Base-by-base conservation (phyloP, 2,888 invertebrate genomes). In the Meganola albula region DNA sequence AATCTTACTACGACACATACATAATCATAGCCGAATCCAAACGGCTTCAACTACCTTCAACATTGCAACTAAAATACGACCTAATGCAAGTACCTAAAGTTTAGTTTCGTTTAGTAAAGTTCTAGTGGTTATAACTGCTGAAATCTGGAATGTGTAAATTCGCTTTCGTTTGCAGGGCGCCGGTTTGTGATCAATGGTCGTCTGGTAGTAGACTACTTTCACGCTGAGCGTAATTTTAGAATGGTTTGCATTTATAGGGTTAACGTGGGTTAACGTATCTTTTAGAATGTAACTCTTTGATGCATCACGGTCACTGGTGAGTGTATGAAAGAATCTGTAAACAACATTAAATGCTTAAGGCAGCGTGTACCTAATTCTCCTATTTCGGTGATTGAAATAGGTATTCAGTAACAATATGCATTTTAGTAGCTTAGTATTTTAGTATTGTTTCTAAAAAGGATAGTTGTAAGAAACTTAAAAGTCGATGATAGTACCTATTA, bases 151-250 rank as follows among this genome's bases (percentile, higher is more conserved):
- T n/a, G 20, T 20, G 8, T 45, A 45, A 69, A 60, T 71, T 83
- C 82, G 60, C 82, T 82, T 82, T 82, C 83, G 76, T 74, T 79
- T 70, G 75, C 69, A 58, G 55, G 58, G 47, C 50, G 60, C 61
- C 62, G 62, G 53, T n/a, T 20, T n/a, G 8, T 75, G 79, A 80
- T 82, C 82, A 83, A 83, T 83, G 82, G 63, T 53, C 58, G 74
- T 72, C 76, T 75, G 59, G 64, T 63, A 67, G 64, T 63, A 72
- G 68, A 72, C 71, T 68, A 74, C 70, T 71, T 74, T 75, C 70
- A 74, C 76, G 66, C 57, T 58, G 53, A 64, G 58, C 68, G 69
- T 68, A 64, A 66, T 66, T n/a, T 68, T 57, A 51, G 57, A 58
- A 58, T 53, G 48, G 53, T 58, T 62, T 54, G 31, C 50, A 53